Evolutionary conservation across 2,113 vertebrate species (phyloP), one percentile per base, ranked within the genome.

Genomic region (Miniopterus natalensis): DNA sequence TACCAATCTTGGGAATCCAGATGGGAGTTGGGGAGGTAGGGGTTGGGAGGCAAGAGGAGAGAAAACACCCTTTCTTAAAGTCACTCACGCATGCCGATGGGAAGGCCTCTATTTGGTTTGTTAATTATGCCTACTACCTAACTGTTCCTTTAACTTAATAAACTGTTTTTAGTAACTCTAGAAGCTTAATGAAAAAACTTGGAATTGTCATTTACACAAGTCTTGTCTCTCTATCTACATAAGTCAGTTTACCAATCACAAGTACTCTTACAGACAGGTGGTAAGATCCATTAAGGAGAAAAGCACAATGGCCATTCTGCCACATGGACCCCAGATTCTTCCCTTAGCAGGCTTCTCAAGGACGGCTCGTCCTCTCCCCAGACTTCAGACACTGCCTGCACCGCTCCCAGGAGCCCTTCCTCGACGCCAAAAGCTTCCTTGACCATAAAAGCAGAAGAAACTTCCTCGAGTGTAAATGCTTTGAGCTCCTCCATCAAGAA

Each of bases 81-180:
- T 42, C 71, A 68, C 53, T 85, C 40, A 17, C 65, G 25, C 25
- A 36, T 10, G 29, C 17, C 29, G 55, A 31, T 17, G 57, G 42
- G 42, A 15, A 91, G 57, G 49, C 47, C 31, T 73, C 70, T 53
- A 31, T 51, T 59, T 65, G 51, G 57, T 80, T 61, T 29, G 1
- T 86, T 83, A n/a, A 71, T 83, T 92, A 59, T 6, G 73, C 27
- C 23, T 42, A 61, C 55, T 23, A 45, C 23, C 73, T 94, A 84
- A 66, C 29, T 42, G 8, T 84, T 61, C 42, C 45, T 90, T 77
- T 57, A 63, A 73, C n/a, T 65, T 53, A 71, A 88, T 47, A 83
- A 92, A 63, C 65, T 73, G 18, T 51, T 88, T 94, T 87, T 65
- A 88, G 79, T 61, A 55, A 77, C 15, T 92, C 61, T 42, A 92